A percentile compares a stretch with the other conserved stretches of the same genome.
Evolutionary conservation across 2,797 vertebrate genomes (phyloP).

Genomic region (Holocentrus rufus): DNA sequence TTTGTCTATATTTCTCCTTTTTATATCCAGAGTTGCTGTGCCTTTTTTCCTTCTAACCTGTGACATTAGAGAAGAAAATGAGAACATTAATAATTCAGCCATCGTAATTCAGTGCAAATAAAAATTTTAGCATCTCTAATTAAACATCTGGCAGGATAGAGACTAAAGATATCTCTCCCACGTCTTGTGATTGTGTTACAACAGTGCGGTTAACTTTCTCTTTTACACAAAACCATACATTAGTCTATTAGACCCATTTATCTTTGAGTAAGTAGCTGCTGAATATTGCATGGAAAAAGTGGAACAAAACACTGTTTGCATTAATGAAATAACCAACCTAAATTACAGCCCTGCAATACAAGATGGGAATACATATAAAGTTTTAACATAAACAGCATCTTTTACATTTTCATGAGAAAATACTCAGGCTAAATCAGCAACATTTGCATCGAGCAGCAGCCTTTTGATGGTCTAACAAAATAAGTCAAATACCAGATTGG

Average conservation of each 20-base stretch:
- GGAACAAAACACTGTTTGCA: constrained; percentile 20
- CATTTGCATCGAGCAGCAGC: constrained; percentile 10
- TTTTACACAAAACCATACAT: constrained; percentile 18
- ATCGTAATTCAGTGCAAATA: constrained; percentile 56
- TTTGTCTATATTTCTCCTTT: constrained; percentile 6
- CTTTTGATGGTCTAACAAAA: background rate
- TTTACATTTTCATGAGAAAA: constrained; percentile 16
- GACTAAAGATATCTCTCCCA: constrained; percentile 2
- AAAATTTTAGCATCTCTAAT: constrained; percentile 53
- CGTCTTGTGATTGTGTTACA: constrained; percentile 2
- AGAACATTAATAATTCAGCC: constrained; percentile 60
- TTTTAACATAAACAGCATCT: constrained; percentile 8
- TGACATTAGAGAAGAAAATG: constrained; percentile 38
- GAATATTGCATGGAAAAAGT: constrained; percentile 39
- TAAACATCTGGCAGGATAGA: constrained; percentile 54
- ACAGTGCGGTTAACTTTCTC: constrained; percentile 18
- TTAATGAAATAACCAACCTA: background rate
- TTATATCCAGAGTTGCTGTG: background rate
- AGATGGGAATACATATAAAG: constrained; percentile 4
- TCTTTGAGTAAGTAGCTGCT: constrained; percentile 24
- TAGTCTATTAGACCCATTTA: constrained; percentile 27
- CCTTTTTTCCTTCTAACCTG: constrained; percentile 14
- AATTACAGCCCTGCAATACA: background rate
- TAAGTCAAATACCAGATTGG: background rate
- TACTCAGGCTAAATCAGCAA: constrained; percentile 13